phyloP scores from a whole-genome alignment of 64 coral and sea anemone genomes.

The Montipora capricornis region DNA sequence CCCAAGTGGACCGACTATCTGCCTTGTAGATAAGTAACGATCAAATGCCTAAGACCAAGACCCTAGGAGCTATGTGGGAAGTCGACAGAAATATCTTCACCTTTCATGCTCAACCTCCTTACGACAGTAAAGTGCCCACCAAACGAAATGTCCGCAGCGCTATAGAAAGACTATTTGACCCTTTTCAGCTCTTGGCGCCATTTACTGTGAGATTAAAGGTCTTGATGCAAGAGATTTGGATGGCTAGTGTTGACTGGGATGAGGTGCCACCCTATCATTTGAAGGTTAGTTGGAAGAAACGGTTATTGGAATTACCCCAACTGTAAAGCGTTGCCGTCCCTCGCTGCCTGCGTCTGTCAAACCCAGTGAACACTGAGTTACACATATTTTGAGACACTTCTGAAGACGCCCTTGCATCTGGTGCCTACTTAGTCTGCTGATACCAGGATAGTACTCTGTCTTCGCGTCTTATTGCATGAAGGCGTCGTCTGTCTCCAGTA shows the following conservation, averaged over 20 bases:
- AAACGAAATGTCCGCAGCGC: neutral
- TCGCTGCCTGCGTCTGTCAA: too few species aligned
- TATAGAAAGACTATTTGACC: constrained; percentile 48
- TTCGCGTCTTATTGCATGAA: too few species aligned
- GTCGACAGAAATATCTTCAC: constrained; percentile 30
- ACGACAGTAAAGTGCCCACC: too few species aligned
- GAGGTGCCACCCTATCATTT: neutral
- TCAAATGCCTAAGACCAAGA: constrained; percentile 18
- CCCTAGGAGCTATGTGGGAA: constrained; percentile 57
- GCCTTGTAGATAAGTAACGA: neutral
- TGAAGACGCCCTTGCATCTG: too few species aligned
- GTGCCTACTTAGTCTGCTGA: too few species aligned
- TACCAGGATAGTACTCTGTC: too few species aligned
- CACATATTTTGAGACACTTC: too few species aligned
- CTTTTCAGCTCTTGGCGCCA: neutral
- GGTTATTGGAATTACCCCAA: too few species aligned
- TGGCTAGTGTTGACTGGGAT: constrained; percentile 46
- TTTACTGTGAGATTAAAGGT: neutral
- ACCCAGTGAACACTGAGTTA: too few species aligned
- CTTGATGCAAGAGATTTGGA: constrained; percentile 59
- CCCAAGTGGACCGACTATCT: constrained; percentile 30
- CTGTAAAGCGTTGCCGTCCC: too few species aligned
- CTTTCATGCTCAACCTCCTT: constrained; percentile 28
- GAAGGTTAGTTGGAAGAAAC: too few species aligned
- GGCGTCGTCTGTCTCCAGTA: too few species aligned